phyloP scores from a whole-genome alignment of 2,888 invertebrate species.

The Macropis europaea region DNA sequence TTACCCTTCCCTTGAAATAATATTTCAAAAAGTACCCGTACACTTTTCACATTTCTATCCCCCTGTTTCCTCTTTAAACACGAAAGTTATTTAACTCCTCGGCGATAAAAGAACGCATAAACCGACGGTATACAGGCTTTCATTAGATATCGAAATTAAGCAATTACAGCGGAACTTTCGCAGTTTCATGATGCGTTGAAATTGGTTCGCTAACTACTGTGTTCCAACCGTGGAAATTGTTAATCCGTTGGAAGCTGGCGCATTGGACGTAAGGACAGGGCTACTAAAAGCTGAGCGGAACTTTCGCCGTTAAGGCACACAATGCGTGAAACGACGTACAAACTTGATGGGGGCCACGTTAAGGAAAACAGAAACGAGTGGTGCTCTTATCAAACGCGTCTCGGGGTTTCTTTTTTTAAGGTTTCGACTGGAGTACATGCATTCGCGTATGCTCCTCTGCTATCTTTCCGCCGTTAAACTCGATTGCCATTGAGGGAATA shows the following conservation, averaged over 20 bases:
- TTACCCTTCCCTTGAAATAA: not conserved
- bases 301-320: conserved; percentile 14
- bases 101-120: not conserved
- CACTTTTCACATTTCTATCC: too few species aligned
- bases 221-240: conserved; percentile 16
- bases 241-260: conserved; percentile 25
- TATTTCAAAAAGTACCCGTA: too few species aligned
- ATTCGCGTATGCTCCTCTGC: conserved; percentile 12
- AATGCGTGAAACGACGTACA: conserved; percentile 9
- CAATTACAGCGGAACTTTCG: conserved; percentile 15
- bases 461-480: conserved; percentile 32
- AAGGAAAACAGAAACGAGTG: not conserved
- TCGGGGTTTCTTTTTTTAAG: not conserved
- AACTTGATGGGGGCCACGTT: conserved; percentile 2
- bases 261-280: conserved; percentile 10
- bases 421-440: conserved; percentile 1
- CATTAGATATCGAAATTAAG: conserved; percentile 4
- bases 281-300: conserved; percentile 12
- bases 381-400: not conserved
- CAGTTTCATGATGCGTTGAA: conserved; percentile 10
- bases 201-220: conserved; percentile 27
- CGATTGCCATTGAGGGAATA: conserved; percentile 41
- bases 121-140: not conserved
- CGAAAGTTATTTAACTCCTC: too few species aligned
- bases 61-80: too few species aligned